phyloP scores from a whole-genome alignment of 2,797 vertebrate species.

The Lacerta bilineata region DNA sequence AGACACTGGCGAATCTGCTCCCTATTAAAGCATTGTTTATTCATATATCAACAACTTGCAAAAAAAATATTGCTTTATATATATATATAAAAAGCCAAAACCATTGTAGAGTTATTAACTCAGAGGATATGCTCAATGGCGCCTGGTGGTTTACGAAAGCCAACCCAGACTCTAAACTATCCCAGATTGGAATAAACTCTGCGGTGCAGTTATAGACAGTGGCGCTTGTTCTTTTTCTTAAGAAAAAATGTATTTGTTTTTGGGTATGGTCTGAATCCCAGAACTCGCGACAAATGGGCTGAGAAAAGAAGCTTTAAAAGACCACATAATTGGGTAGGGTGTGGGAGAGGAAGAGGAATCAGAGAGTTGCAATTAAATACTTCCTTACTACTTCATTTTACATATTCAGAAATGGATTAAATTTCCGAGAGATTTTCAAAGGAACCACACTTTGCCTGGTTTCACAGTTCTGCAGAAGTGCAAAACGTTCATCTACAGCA shows the following conservation, averaged over 20 bases:
- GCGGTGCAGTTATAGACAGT: neutral
- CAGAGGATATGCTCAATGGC: slow-evolving; percentile 12
- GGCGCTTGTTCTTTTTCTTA: neutral
- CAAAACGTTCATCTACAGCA: neutral
- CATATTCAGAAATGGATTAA: neutral
- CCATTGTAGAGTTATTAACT: neutral
- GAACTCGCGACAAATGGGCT: slow-evolving; percentile 52
- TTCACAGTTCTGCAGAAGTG: neutral
- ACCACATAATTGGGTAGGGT: neutral
- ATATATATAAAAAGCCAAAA: neutral
- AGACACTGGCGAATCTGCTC: neutral
- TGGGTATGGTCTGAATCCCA: slow-evolving; percentile 39
- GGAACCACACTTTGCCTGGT: no score
- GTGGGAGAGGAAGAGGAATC: neutral
- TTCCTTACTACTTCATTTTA: neutral
- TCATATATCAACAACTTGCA: neutral
- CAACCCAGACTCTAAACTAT: slow-evolving; percentile 13
- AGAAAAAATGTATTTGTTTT: slow-evolving; percentile 49
- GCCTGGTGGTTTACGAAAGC: slow-evolving; percentile 35
- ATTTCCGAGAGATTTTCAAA: neutral
- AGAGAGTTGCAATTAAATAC: neutral
- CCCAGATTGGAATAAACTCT: neutral
- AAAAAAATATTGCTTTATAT: no score
- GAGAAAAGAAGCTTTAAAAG: no score
- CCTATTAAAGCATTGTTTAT: neutral